Conservation (phyloP, 1,140 invertebrate genomes). For the Thaumetopoea pityocampa region DNA sequence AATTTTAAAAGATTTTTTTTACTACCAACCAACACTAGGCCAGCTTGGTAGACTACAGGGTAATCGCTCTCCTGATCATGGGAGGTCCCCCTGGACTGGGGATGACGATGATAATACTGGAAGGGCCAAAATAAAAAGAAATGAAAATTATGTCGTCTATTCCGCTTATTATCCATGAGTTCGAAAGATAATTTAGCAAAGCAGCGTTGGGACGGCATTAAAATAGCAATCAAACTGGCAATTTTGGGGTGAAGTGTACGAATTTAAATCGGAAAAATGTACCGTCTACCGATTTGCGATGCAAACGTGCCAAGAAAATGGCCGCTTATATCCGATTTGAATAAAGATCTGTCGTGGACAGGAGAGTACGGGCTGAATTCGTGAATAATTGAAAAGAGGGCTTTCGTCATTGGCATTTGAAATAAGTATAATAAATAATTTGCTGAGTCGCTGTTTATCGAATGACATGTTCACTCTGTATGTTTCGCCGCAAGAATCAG, state of each 20-base stretch:
- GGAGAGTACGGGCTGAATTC: constrained; percentile 11
- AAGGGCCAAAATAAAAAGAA: too few species aligned
- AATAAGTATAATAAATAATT: too few species aligned
- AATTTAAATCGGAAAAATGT: constrained; percentile 61
- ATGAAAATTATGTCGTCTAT: constrained; percentile 14
- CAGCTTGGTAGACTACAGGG: too few species aligned
- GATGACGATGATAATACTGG: too few species aligned
- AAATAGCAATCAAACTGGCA: constrained; percentile 63
- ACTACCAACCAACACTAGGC: too few species aligned
- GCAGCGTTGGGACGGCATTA: constrained; percentile 47
- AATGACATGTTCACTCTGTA: constrained; percentile 16
- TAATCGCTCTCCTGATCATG: too few species aligned
- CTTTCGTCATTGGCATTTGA: too few species aligned
- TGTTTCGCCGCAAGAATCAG: too few species aligned
- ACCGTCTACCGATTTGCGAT: constrained; percentile 67
- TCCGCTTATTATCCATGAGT: constrained; percentile 41
- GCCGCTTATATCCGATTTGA: constrained; percentile 61
- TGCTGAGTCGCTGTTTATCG: too few species aligned
- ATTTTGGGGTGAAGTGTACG: constrained; percentile 48
- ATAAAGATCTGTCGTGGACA: constrained; percentile 45
- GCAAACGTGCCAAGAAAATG: constrained; percentile 67
- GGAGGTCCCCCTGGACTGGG: too few species aligned
- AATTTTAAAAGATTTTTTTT: too few species aligned
- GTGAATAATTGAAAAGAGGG: constrained; percentile 17
- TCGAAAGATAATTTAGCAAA: constrained; percentile 30